Conservation (phyloP, 2,113 vertebrate genomes). For the Gallinago undulata region DNA sequence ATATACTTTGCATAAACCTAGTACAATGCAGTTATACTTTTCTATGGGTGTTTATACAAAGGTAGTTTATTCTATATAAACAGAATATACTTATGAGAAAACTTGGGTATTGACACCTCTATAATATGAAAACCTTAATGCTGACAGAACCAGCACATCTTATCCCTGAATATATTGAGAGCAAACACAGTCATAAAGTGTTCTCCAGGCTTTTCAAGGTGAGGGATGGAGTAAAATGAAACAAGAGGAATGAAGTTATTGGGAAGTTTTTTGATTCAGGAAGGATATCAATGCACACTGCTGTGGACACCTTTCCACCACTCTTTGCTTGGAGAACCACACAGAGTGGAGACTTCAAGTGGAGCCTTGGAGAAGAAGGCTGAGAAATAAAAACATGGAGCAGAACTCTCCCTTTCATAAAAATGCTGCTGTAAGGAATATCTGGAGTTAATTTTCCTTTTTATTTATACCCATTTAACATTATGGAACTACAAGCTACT, state of each 20-base stretch:
- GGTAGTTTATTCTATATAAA: background rate
- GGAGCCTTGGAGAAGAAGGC: background rate
- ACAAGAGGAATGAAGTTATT: background rate
- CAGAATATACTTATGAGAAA: background rate
- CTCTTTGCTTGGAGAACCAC: background rate
- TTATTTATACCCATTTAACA: background rate
- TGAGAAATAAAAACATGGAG: background rate
- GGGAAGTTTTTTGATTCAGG: background rate
- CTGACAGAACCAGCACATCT: background rate
- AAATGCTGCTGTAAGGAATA: rapidly evolving
- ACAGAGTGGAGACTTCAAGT: background rate
- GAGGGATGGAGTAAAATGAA: background rate
- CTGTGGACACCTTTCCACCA: background rate
- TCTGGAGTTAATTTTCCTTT: background rate
- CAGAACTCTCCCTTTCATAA: background rate
- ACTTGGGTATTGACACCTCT: background rate
- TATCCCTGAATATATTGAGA: background rate
- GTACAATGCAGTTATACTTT: background rate
- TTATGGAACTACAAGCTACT: background rate
- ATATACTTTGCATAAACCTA: background rate
- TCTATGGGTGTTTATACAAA: background rate
- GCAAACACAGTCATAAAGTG: background rate
- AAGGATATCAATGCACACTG: background rate
- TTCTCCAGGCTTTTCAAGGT: background rate
- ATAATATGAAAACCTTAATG: background rate